phyloP scores from a whole-genome alignment of 2,113 vertebrate genomes.

The Psittacula cyanocephala region DNA sequence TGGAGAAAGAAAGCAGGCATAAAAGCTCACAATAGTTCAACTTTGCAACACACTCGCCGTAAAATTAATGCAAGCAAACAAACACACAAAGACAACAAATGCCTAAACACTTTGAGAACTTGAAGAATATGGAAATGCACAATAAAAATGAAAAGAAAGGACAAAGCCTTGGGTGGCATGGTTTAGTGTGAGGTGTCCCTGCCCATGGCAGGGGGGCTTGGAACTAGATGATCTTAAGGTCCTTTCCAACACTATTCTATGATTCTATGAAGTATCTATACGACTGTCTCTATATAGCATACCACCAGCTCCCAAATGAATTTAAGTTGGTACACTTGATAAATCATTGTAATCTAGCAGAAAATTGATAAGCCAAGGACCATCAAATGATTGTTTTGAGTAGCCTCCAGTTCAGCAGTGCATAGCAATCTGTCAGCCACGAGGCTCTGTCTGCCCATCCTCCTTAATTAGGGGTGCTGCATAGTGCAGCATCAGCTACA shows the following conservation, averaged over 20 bases:
- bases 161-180: no score
- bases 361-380: conserved; percentile 15
- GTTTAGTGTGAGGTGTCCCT: no score
- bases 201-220: no score
- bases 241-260: no score
- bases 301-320: not conserved
- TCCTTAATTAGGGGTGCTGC: conserved; percentile 77
- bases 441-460: conserved; percentile 69
- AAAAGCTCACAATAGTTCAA: not conserved
- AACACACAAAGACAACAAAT: not conserved
- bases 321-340: not conserved
- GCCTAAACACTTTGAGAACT: not conserved
- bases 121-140: not conserved
- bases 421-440: conserved; percentile 75
- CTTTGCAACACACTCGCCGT: not conserved
- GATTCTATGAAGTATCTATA: not conserved
- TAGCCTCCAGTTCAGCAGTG: conserved; percentile 25
- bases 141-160: not conserved
- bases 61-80: fast-evolving
- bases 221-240: no score
- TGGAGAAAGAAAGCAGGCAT: not conserved
- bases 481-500: not conserved
- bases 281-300: not conserved
- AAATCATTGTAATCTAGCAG: conserved; percentile 22
- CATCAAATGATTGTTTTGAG: conserved; percentile 1